phyloP scores from a whole-genome alignment of 2,888 invertebrate species.

The Emmelina monodactyla region DNA sequence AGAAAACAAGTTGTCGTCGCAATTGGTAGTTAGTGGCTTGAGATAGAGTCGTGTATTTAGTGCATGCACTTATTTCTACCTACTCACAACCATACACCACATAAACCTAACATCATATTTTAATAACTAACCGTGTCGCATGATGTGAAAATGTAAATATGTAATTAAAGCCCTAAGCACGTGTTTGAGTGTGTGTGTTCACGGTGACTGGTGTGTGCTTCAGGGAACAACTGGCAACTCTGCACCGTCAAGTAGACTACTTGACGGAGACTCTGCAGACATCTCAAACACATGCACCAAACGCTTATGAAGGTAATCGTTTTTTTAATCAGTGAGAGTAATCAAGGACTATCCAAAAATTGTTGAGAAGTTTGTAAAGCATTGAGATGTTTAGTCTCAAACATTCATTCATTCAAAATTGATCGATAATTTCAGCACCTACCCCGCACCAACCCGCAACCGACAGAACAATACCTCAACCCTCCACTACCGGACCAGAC shows the following conservation, averaged over 20 bases:
- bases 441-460: slow-evolving; percentile 46
- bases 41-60: too few species aligned
- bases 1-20: too few species aligned
- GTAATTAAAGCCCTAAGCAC: too few species aligned
- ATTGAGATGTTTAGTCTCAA: neutral
- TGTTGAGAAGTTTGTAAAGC: neutral
- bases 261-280: slow-evolving; percentile 59
- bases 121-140: too few species aligned
- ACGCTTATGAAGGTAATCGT: slow-evolving; percentile 42
- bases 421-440: slow-evolving; percentile 35
- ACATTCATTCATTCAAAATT: neutral
- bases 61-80: too few species aligned
- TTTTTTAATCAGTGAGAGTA: neutral
- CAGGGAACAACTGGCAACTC: slow-evolving; percentile 78
- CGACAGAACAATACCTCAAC: slow-evolving; percentile 37
- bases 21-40: too few species aligned
- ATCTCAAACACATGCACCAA: slow-evolving; percentile 34
- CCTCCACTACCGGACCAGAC: slow-evolving; percentile 41
- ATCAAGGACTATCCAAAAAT: too few species aligned
- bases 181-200: slow-evolving; percentile 48
- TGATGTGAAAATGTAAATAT: too few species aligned
- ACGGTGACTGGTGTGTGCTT: slow-evolving; percentile 51
- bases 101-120: too few species aligned
- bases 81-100: too few species aligned
- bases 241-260: slow-evolving; percentile 80